These are phyloP conservation scores for Salminus brasiliensis DNA, from an alignment of 2,113 vertebrate genomes.

Conservation along the genomic window DNA sequence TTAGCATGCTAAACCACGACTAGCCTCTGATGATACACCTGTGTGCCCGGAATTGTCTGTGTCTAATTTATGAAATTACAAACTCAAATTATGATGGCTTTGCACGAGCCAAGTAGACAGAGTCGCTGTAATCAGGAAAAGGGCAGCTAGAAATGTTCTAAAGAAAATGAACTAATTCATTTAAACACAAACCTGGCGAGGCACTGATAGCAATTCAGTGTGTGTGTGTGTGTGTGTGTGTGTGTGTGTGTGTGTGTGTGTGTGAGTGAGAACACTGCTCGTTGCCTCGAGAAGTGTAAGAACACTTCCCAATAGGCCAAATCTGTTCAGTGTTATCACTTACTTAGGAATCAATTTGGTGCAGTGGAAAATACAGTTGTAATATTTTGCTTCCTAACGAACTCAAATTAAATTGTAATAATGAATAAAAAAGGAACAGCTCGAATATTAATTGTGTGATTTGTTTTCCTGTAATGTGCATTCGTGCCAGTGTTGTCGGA, in stretches of 20 bases:
- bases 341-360: not conserved
- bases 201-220: constrained; percentile 1
- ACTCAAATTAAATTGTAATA: not conserved
- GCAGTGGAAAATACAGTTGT: not conserved
- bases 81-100: constrained; percentile 29
- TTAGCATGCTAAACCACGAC: constrained; percentile 42
- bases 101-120: not conserved
- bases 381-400: not conserved
- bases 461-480: too few species aligned
- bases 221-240: not conserved
- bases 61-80: constrained; percentile 56
- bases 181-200: not conserved
- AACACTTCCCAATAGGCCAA: too few species aligned
- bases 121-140: not conserved
- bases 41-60: constrained; percentile 31
- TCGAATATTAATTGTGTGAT: too few species aligned
- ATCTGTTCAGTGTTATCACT: too few species aligned
- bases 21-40: constrained; percentile 42
- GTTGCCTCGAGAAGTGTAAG: too few species aligned
- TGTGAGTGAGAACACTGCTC: too few species aligned
- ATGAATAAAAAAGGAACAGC: not conserved
- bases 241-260: too few species aligned
- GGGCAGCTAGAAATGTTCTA: not conserved
- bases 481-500: too few species aligned
- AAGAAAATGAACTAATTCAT: constrained; percentile 24